Evolutionary conservation across 2,113 vertebrate genomes (phyloP), one percentile per base, ranked within the genome.

Genomic region (Sigmodon hispidus): DNA sequence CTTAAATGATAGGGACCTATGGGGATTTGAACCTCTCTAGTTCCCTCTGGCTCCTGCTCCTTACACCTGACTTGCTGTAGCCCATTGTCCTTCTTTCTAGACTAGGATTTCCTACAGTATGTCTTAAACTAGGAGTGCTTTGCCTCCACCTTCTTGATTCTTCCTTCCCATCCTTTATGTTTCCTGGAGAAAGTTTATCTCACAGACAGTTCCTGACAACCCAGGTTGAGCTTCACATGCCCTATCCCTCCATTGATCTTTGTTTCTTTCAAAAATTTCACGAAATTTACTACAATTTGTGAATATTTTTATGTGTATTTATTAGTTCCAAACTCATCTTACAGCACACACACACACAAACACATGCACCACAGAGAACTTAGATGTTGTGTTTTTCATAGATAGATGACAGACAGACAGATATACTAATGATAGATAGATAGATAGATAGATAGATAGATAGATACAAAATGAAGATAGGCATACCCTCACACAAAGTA

Each of bases 1-100:
- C 34, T 57, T 57, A 40, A 40, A 52, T 24, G 7, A 1, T 15
- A 5, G 12, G 9, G 1, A 0, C 36, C 40, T 43, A 0, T 40
- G 34, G 17, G 59, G 29, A 26, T 5, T 24, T 70, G 31, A 72
- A 8, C 2, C 3, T 40, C 40, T 0, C 36, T 59, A 24, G 5
- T 15, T 80, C 19, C n/a, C 26, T 50, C 21, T 59, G 43, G 22
- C n/a, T n/a, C 45, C 6, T 29, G 1, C 5, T 21, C 48, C 3
- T 40, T n/a, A 36, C 1, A 7, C n/a, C 15, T 24, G 5, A 63
- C 12, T 57, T 55, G 40, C 4, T 55, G 7, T 29, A 85, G 6
- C 3, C 85, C 11, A 65, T 5, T 80, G 65, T 50, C 57, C 36
- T 95, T 69, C 31, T 79, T 69, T 52, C 34, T 36, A 79, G 24